Percentiles rank a stretch among this genome's conserved stretches.
phyloP scores from a whole-genome alignment of 2,888 invertebrate species.

The Drosophila fungiperda region DNA sequence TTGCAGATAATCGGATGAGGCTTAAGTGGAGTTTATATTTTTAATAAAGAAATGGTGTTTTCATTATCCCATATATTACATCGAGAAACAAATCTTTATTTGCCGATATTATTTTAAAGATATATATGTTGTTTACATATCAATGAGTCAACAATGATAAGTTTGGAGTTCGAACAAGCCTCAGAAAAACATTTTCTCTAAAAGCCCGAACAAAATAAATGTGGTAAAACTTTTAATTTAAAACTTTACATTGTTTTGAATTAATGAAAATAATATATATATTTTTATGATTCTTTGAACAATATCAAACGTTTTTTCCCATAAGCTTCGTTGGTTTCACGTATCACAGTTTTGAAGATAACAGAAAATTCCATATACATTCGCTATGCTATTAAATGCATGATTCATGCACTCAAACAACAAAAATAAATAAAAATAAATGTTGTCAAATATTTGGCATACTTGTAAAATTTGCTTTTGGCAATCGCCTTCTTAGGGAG shows the following conservation, averaged over 20 bases:
- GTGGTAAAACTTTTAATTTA: not conserved
- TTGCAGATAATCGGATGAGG: not conserved
- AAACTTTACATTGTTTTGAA: not conserved
- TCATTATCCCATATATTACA: not conserved
- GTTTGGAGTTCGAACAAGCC: not conserved
- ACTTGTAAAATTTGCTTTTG: constrained; percentile 66
- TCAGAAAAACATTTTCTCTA: not conserved
- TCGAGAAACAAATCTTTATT: not conserved
- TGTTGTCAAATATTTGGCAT: constrained; percentile 73
- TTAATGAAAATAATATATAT: not conserved
- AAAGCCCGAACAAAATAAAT: not conserved
- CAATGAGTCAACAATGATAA: not conserved
- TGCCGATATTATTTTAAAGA: not conserved
- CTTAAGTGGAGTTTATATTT: not conserved
- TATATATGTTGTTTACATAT: not conserved
- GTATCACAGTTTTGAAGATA: not conserved
- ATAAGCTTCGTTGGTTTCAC: not conserved
- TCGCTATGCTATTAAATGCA: constrained; percentile 16
- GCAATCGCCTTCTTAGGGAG: constrained; percentile 57
- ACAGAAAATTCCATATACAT: constrained; percentile 4
- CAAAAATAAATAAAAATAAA: constrained; percentile 51
- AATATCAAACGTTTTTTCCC: not conserved
- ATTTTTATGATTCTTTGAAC: not conserved
- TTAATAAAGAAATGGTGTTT: not conserved
- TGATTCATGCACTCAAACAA: constrained; percentile 53